A percentile compares a stretch with the other conserved stretches of the same genome.
phyloP scores from a whole-genome alignment of 2,113 vertebrate species.

The Ceratotherium simum region DNA sequence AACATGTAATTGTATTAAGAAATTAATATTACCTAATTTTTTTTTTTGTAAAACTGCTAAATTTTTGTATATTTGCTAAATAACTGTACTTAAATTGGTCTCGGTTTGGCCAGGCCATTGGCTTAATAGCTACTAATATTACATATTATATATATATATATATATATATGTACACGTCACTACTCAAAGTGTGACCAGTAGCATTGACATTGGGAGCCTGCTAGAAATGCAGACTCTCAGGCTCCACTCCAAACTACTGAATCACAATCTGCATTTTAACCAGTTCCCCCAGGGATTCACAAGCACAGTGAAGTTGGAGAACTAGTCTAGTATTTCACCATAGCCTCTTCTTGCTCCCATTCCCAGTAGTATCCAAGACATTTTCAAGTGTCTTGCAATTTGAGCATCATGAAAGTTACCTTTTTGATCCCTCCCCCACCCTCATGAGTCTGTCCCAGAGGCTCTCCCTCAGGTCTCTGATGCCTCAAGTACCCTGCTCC shows the following conservation, averaged over 20 bases:
- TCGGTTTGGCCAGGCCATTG: not conserved
- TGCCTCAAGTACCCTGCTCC: not conserved
- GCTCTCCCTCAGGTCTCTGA: not conserved
- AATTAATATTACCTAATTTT: not conserved
- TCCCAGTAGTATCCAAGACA: not conserved
- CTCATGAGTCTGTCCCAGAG: not conserved
- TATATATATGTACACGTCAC: not conserved
- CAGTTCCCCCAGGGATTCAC: not conserved
- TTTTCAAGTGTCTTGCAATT: not conserved
- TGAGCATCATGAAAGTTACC: not conserved
- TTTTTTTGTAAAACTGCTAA: not conserved
- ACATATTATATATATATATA: not conserved
- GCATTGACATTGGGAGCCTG: not conserved
- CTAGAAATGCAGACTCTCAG: not conserved
- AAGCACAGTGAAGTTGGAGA: not conserved
- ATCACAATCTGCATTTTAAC: not conserved
- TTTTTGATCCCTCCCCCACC: not conserved
- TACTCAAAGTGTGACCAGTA: not conserved
- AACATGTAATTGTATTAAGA: not conserved
- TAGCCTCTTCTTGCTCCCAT: not conserved
- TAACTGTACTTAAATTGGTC: not conserved
- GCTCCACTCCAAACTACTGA: not conserved
- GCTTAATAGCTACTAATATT: not conserved
- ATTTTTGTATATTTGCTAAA: not conserved
- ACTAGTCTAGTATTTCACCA: not conserved